These are phyloP conservation scores for Macrosoma leucophasiata DNA, from an alignment of 2,888 invertebrate species.

Conservation along the genomic window DNA sequence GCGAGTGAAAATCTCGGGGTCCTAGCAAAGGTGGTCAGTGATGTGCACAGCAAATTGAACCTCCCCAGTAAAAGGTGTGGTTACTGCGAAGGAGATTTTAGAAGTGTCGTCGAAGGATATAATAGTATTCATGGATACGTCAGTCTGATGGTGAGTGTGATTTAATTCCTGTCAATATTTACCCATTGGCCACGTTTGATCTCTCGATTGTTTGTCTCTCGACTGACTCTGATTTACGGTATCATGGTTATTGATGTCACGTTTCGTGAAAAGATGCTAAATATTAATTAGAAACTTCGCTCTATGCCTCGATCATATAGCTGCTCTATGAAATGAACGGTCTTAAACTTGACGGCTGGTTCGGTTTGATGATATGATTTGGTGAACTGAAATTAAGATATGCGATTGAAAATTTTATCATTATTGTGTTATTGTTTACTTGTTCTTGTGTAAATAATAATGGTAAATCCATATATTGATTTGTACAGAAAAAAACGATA, in stretches of 20 bases:
- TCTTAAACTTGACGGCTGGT: too few species aligned
- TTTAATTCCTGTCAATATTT: too few species aligned
- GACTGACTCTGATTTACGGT: too few species aligned
- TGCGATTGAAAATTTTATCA: not conserved
- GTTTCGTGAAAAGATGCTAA: slow-evolving; percentile 27
- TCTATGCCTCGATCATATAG: too few species aligned
- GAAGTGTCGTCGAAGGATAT: slow-evolving; percentile 78
- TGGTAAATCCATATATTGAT: too few species aligned
- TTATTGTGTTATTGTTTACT: not conserved
- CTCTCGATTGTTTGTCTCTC: too few species aligned
- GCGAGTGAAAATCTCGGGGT: slow-evolving; percentile 48
- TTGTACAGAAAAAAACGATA: too few species aligned
- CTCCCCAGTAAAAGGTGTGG: slow-evolving; percentile 50
- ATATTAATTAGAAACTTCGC: slow-evolving; percentile 17
- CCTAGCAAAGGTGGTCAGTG: slow-evolving; percentile 53
- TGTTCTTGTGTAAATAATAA: too few species aligned
- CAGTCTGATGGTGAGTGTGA: slow-evolving; percentile 83
- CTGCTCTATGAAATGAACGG: too few species aligned
- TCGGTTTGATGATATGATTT: too few species aligned
- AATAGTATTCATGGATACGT: slow-evolving; percentile 87
- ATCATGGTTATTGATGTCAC: slow-evolving; percentile 25
- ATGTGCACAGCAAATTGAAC: slow-evolving; percentile 50
- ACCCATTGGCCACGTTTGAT: too few species aligned
- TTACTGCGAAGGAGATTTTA: slow-evolving; percentile 77
- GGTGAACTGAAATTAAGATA: not conserved